A percentile compares a stretch with the other conserved stretches of the same genome.
phyloP scores from a whole-genome alignment of 2,888 invertebrate genomes.

The Hypolimnas misippus region DNA sequence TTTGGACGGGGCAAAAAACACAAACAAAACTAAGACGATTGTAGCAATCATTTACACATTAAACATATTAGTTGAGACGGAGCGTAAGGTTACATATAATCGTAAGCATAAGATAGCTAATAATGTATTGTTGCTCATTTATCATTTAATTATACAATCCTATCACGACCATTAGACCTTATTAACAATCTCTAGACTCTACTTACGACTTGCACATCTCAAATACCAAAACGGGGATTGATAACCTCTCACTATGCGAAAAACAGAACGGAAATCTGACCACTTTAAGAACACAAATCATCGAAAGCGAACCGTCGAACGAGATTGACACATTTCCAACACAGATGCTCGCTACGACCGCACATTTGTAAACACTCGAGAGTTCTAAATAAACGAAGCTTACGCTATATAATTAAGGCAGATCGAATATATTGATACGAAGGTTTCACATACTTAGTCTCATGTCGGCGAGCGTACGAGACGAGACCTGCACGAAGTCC shows the following conservation, averaged over 20 bases:
- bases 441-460: constrained; percentile 78
- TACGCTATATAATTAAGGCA: constrained; percentile 23
- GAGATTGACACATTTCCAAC: constrained; percentile 33
- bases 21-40: neutral
- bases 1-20: neutral
- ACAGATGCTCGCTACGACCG: constrained; percentile 30
- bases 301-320: constrained; percentile 22
- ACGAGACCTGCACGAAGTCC: constrained; percentile 68
- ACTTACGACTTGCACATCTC: constrained; percentile 26
- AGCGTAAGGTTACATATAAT: constrained; percentile 43
- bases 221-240: constrained; percentile 20
- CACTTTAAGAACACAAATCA: constrained; percentile 46
- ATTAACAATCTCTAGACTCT: constrained; percentile 16
- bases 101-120: constrained; percentile 33
- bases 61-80: constrained; percentile 35
- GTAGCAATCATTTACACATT: neutral
- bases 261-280: constrained; percentile 19
- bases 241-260: constrained; percentile 15
- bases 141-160: constrained; percentile 29
- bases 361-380: constrained; percentile 29
- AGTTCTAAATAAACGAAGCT: constrained; percentile 12
- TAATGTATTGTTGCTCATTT: constrained; percentile 19
- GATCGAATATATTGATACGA: constrained; percentile 50
- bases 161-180: constrained; percentile 27
- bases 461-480: constrained; percentile 73